Percentiles rank a stretch among this genome's conserved stretches.
phyloP scores from a whole-genome alignment of 2,113 vertebrate genomes.

The Oreocharis arfaki region DNA sequence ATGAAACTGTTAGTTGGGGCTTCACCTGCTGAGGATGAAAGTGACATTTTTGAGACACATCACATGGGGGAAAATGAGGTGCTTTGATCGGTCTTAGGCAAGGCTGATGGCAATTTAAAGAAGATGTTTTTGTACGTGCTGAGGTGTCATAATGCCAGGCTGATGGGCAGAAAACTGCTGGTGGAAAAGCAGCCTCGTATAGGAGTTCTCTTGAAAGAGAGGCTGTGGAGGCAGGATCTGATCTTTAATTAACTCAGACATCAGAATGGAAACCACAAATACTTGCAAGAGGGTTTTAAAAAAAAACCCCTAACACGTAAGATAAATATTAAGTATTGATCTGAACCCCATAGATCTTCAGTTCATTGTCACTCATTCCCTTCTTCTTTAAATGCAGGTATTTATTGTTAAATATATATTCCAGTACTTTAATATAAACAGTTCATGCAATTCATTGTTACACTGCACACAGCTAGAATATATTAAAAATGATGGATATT shows the following conservation, averaged over 20 bases:
- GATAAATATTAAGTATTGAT: not conserved
- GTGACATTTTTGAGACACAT: not conserved
- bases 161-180: not conserved
- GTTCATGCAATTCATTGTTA: not conserved
- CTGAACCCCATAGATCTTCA: not conserved
- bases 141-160: not conserved
- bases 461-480: not conserved
- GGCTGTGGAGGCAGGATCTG: not conserved
- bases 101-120: slow-evolving; percentile 4
- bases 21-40: not conserved
- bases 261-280: not conserved
- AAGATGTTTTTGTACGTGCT: not conserved
- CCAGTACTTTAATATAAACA: not conserved
- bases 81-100: not conserved
- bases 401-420: not conserved
- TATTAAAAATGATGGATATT: not conserved
- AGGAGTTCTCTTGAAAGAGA: not conserved
- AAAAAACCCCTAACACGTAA: not conserved
- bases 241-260: not conserved
- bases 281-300: not conserved
- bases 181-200: not conserved
- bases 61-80: not conserved
- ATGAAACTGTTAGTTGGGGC: not conserved
- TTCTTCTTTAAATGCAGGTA: not conserved
- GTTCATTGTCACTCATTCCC: not conserved